Conservation (phyloP, 2,888 invertebrate genomes). For the Ophion ellenae region DNA sequence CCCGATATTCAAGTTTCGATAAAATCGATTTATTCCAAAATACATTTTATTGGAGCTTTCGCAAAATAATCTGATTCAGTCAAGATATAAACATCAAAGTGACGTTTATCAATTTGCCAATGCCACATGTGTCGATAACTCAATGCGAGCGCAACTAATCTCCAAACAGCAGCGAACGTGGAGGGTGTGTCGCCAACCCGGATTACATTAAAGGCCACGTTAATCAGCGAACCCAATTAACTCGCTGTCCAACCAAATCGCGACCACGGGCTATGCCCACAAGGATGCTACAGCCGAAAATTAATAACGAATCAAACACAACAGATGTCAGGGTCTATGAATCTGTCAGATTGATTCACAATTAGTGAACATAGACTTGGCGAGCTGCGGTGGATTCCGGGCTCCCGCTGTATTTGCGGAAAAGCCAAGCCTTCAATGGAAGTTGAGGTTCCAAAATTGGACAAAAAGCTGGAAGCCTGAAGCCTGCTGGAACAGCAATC, state of each 20-base stretch:
- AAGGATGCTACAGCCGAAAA: background rate
- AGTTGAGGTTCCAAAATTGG: background rate
- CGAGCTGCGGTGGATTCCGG: no score
- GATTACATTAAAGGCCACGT: slow-evolving; percentile 20
- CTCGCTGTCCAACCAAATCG: slow-evolving; percentile 14
- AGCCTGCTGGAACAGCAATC: background rate
- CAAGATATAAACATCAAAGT: background rate
- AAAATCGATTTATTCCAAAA: no score
- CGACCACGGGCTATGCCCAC: background rate
- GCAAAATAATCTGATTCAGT: background rate
- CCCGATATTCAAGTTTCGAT: no score
- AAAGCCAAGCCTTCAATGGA: background rate
- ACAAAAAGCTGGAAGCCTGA: background rate
- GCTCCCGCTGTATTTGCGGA: no score
- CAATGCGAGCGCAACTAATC: background rate
- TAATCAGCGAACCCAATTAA: slow-evolving; percentile 35
- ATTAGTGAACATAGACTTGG: background rate
- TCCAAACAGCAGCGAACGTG: slow-evolving; percentile 8
- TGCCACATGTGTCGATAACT: background rate
- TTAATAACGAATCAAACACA: slow-evolving; percentile 15
- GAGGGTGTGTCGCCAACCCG: slow-evolving; percentile 8
- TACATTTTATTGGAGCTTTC: background rate
- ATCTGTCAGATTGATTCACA: background rate
- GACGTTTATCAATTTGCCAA: background rate
- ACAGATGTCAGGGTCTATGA: background rate